These are phyloP conservation scores for Drosophila malerkotliana DNA, from an alignment of 1,140 invertebrate species.

Conservation along the genomic window DNA sequence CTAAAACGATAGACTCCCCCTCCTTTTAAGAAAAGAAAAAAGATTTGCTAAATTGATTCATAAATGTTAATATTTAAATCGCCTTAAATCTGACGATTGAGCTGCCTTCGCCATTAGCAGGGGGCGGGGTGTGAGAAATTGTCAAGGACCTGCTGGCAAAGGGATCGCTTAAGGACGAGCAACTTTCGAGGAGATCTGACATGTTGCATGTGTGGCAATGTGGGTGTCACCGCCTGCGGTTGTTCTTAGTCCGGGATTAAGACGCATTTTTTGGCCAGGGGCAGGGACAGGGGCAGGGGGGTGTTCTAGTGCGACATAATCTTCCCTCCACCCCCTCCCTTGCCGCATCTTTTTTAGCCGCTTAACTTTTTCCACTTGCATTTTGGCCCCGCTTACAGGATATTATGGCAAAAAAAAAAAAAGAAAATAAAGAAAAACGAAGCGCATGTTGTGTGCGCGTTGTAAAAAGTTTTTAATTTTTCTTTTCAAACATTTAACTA, in stretches of 20 bases:
- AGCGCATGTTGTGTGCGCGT: conserved; percentile 64
- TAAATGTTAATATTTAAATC: neutral
- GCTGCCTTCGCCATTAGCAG: neutral
- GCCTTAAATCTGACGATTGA: neutral
- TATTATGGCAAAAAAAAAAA: conserved; percentile 47
- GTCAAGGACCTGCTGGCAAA: neutral
- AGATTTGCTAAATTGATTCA: conserved; percentile 1
- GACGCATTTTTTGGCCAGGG: conserved; percentile 23
- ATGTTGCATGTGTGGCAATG: conserved; percentile 37
- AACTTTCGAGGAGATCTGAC: conserved; percentile 26
- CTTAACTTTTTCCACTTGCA: conserved; percentile 73
- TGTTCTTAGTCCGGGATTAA: conserved; percentile 49
- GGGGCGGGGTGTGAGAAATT: neutral
- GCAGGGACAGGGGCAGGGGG: neutral
- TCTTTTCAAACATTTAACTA: conserved; percentile 82
- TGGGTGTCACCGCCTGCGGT: conserved; percentile 50
- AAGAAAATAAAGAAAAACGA: conserved; percentile 22
- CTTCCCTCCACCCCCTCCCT: conserved; percentile 17
- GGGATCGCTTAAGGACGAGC: conserved; percentile 14
- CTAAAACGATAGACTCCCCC: no score
- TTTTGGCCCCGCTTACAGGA: conserved; percentile 58
- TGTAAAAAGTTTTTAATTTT: conserved; percentile 82
- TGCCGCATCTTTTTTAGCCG: conserved; percentile 37
- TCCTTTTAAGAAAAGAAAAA: neutral
- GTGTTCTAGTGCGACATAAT: conserved; percentile 57